A percentile compares a stretch with the other conserved stretches of the same genome.
These are phyloP conservation scores for Wiebesia pumilae DNA, from an alignment of 1,140 invertebrate genomes.

Conservation along the genomic window DNA sequence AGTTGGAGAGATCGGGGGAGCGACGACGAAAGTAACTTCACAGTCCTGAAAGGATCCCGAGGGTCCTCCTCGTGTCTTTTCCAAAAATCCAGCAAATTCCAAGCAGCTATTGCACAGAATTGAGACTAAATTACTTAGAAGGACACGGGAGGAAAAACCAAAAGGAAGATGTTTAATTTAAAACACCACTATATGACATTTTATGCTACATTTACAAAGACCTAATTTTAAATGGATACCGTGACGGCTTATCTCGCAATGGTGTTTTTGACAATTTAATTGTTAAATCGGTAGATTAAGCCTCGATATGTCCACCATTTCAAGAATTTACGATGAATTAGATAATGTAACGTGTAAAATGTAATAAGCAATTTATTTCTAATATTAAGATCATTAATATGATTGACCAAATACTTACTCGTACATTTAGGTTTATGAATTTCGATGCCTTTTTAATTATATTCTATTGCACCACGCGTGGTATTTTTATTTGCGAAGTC, in stretches of 20 bases:
- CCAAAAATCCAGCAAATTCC: conserved; percentile 33
- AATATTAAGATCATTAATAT: no score
- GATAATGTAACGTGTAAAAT: no score
- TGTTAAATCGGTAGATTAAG: not conserved
- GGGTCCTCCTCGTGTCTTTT: not conserved
- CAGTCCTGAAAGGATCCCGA: not conserved
- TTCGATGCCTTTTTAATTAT: no score
- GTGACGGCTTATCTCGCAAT: not conserved
- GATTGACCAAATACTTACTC: no score
- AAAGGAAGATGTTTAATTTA: conserved; percentile 9
- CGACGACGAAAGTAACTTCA: not conserved
- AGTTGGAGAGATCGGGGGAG: conserved; percentile 1
- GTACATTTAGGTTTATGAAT: no score
- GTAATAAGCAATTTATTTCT: no score
- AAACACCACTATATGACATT: not conserved
- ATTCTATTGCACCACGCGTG: not conserved
- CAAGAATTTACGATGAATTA: no score
- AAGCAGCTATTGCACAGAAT: conserved; percentile 16
- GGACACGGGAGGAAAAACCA: no score
- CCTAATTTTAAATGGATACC: not conserved
- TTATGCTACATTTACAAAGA: not conserved
- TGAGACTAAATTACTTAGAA: conserved; percentile 16
- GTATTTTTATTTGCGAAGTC: not conserved
- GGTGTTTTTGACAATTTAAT: not conserved
- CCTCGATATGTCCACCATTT: not conserved